Percentiles rank a stretch among this genome's conserved stretches.
These are phyloP conservation scores for Ceratina japonica DNA, from an alignment of 1,140 invertebrate species.

Conservation along the genomic window DNA sequence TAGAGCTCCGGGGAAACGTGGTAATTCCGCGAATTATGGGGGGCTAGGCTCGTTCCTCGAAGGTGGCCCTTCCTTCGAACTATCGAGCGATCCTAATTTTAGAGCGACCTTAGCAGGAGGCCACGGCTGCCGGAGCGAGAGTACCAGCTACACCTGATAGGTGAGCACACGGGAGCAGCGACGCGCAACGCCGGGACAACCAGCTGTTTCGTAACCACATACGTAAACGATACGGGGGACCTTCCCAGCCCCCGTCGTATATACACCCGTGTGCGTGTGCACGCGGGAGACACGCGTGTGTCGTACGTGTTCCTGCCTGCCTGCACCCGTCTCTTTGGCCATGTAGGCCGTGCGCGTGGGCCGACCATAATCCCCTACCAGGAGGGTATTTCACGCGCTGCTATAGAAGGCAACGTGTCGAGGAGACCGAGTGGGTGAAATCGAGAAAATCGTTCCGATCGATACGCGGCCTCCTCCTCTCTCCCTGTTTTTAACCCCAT, in stretches of 20 bases:
- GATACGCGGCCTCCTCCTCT: neutral
- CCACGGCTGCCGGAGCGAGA: constrained; percentile 22
- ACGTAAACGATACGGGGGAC: constrained; percentile 25
- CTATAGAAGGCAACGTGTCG: constrained; percentile 40
- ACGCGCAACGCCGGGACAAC: constrained; percentile 37
- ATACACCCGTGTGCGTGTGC: neutral
- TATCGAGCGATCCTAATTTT: constrained; percentile 47
- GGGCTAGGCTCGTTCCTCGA: neutral
- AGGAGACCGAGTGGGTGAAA: constrained; percentile 40
- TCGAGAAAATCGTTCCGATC: constrained; percentile 25
- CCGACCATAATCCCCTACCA: constrained; percentile 23
- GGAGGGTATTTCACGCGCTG: constrained; percentile 32
- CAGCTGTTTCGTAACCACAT: constrained; percentile 48
- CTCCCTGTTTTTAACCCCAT: neutral
- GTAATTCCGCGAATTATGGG: neutral
- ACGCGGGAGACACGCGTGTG: neutral
- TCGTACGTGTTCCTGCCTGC: neutral
- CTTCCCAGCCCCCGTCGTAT: neutral
- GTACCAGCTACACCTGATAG: constrained; percentile 46
- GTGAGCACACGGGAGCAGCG: constrained; percentile 31
- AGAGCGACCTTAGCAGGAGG: constrained; percentile 46
- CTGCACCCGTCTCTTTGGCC: constrained; percentile 17
- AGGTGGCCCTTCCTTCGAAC: constrained; percentile 40
- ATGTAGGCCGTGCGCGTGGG: constrained; percentile 39
- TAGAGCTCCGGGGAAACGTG: neutral